Evolutionary conservation across 2,113 vertebrate species (phyloP), one percentile per base, ranked within the genome.

Genomic region (Balaeniceps rex): DNA sequence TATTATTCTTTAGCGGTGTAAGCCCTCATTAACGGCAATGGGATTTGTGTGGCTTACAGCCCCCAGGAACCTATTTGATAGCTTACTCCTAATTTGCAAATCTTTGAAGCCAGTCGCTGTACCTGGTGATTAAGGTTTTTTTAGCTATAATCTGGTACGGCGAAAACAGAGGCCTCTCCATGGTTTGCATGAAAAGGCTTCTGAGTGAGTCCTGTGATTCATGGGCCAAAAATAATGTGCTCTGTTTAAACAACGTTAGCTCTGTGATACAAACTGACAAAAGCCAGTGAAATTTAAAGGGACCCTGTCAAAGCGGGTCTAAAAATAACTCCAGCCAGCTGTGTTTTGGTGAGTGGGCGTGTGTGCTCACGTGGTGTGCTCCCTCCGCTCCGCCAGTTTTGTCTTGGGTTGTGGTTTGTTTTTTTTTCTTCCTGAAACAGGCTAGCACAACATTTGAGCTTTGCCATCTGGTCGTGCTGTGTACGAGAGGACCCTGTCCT

Each of bases 291-390:
- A 90, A 93, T 88, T 95, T 96, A 96, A 96, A 96, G 93, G 72
- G 76, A 77, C 87, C 93, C 55, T 90, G 91, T 86, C 71, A 82
- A 90, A 96, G 61, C 3, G 0, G 13, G 18, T 64, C 94, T 95
- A 96, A 97, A 95, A 96, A 96, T 97, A 97, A n/a, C 80, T 36
- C 36, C 46, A 78, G 91, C 94, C 96, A 95, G 96, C 97, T 97
- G 96, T 88, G 93, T 93, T 95, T 80, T 93, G 80, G 78, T 76
- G 91, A 96, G 87, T 63, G 60, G 91, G 96, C 0, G 36, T 13
- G 4, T 31, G 22, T 60, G 79, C 57, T 93, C 77, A 83, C 36
- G 19, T 93, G 95, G 63, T 46, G 1, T 3, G 4, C 36, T 79
- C 77, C 34, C 54, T 63, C 52, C 23, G 55, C 87, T 83, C 40